phyloP scores from a whole-genome alignment of 2,888 invertebrate species.

The Lochmaea capreae region DNA sequence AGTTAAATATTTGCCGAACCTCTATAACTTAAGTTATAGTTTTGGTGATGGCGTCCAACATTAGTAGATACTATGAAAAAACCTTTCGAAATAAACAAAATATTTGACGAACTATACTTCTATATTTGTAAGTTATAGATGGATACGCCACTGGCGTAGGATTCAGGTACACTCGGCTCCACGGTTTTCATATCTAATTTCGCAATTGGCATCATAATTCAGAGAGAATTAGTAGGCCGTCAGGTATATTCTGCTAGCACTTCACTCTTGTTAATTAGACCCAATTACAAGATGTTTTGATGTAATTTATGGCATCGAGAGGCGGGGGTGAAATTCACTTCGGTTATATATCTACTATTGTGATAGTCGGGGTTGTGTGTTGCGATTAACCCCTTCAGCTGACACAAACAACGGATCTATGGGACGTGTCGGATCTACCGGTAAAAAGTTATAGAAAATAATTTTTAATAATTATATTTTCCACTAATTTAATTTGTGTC shows the following conservation, averaged over 20 bases:
- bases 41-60: no score
- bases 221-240: slow-evolving; percentile 53
- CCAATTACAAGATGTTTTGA: slow-evolving; percentile 55
- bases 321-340: slow-evolving; percentile 50
- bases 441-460: neutral
- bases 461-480: no score
- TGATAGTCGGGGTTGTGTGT: slow-evolving; percentile 40
- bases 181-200: slow-evolving; percentile 62
- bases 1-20: no score
- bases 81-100: no score
- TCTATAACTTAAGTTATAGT: no score
- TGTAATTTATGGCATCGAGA: slow-evolving; percentile 59
- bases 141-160: slow-evolving; percentile 46
- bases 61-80: no score
- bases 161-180: slow-evolving; percentile 23
- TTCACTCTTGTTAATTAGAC: slow-evolving; percentile 54
- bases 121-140: neutral
- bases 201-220: slow-evolving; percentile 65
- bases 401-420: neutral
- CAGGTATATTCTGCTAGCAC: slow-evolving; percentile 45
- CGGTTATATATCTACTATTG: slow-evolving; percentile 41
- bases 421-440: neutral
- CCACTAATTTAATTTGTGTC: no score
- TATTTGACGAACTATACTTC: no score
- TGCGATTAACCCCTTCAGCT: neutral